Percentiles rank a stretch among this genome's conserved stretches.
Evolutionary conservation across 1,140 invertebrate species (phyloP).

Genomic region (Ganaspis sp.): DNA sequence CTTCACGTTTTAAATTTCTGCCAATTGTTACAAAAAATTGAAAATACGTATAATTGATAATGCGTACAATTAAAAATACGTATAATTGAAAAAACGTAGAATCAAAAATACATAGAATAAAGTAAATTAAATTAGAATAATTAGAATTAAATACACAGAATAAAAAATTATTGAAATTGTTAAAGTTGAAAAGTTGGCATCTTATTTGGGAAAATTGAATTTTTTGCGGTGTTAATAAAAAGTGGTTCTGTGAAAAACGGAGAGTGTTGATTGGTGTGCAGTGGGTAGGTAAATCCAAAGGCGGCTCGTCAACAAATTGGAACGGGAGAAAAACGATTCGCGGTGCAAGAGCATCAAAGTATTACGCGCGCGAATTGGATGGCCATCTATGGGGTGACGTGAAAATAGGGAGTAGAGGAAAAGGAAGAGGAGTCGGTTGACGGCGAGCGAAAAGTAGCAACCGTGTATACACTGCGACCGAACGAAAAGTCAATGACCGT

Average conservation of each 20-base stretch:
- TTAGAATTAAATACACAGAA: too few relatives aligned
- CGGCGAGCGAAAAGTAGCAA: constrained; percentile 13
- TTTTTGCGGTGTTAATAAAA: neutral
- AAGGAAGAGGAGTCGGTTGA: constrained; percentile 37
- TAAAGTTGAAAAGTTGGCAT: too few relatives aligned
- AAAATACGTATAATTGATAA: too few relatives aligned
- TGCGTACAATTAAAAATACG: too few relatives aligned
- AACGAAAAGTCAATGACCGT: constrained; percentile 74
- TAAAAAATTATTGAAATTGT: too few relatives aligned
- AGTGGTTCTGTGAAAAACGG: neutral
- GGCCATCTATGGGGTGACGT: constrained; percentile 66
- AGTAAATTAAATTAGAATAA: too few relatives aligned
- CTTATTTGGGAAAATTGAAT: too few relatives aligned
- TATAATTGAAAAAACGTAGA: too few relatives aligned
- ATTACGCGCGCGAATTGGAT: constrained; percentile 48
- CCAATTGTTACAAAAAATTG: too few relatives aligned
- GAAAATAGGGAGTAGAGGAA: constrained; percentile 44
- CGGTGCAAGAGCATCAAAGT: constrained; percentile 46
- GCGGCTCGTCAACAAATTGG: constrained; percentile 27
- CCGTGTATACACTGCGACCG: constrained; percentile 56
- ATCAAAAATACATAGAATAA: neutral
- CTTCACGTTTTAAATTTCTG: too few relatives aligned
- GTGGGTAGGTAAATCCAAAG: neutral
- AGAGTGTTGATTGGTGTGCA: neutral
- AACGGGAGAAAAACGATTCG: constrained; percentile 42